Percentiles rank a stretch among this genome's conserved stretches.
phyloP scores from a whole-genome alignment of 2,888 invertebrate genomes.

The Brenthis hecate region DNA sequence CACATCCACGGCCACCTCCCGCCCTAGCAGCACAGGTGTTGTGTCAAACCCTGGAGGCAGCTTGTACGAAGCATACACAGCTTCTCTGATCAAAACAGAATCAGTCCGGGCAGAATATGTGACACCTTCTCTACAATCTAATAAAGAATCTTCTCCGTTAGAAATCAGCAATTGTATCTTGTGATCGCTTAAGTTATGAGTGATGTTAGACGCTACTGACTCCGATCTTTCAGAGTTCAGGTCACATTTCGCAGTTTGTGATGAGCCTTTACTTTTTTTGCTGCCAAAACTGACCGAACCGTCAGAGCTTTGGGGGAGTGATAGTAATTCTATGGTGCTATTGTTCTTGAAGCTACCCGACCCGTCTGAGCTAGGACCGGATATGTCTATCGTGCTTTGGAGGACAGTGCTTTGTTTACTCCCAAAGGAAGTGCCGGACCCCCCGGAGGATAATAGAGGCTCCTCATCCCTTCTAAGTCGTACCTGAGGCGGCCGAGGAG shows the following conservation, averaged over 20 bases:
- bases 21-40: constrained; percentile 73
- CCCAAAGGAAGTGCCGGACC: constrained; percentile 73
- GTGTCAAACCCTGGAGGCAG: constrained; percentile 76
- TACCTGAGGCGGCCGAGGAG: constrained; percentile 88
- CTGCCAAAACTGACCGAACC: constrained; percentile 70
- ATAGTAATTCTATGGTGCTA: constrained; percentile 67
- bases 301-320: constrained; percentile 72
- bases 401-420: constrained; percentile 74
- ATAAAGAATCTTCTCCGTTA: constrained; percentile 73
- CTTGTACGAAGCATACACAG: constrained; percentile 75
- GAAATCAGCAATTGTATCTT: constrained; percentile 74
- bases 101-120: constrained; percentile 78
- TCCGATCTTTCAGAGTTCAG: constrained; percentile 64
- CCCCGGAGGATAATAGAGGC: constrained; percentile 72
- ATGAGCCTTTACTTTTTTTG: constrained; percentile 72
- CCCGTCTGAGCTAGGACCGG: constrained; percentile 68
- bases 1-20: constrained; percentile 92
- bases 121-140: constrained; percentile 74
- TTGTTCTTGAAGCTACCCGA: constrained; percentile 73
- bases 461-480: constrained; percentile 79
- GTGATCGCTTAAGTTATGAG: constrained; percentile 67
- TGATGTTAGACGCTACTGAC: constrained; percentile 62
- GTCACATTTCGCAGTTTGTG: constrained; percentile 75
- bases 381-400: constrained; percentile 61
- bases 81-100: constrained; percentile 75